These are phyloP conservation scores for Pseudochromis fuscus DNA, from an alignment of 2,797 vertebrate species.

Conservation along the genomic window DNA sequence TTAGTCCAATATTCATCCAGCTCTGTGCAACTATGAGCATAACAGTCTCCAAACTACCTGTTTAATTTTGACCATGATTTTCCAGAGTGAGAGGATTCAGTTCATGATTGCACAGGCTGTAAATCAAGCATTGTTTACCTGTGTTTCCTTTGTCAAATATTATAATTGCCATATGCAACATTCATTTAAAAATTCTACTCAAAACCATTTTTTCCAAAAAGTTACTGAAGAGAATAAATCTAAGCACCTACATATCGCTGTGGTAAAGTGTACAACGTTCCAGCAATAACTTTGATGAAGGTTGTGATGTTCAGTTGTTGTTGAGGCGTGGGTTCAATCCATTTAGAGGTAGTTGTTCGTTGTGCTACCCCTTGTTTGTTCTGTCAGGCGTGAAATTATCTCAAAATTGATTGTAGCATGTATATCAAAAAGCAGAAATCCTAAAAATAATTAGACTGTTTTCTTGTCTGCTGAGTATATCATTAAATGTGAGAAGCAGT, in stretches of 20 bases:
- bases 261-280: neutral
- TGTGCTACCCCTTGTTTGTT: neutral
- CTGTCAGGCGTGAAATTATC: neutral
- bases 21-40: too few species aligned
- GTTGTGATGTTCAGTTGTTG: neutral
- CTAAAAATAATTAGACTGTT: slow-evolving; percentile 14
- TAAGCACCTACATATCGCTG: neutral
- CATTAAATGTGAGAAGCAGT: slow-evolving; percentile 25
- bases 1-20: too few species aligned
- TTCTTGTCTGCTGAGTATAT: slow-evolving; percentile 10
- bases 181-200: neutral
- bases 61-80: neutral
- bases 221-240: neutral
- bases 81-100: neutral
- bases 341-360: neutral
- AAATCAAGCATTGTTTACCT: neutral
- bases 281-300: neutral
- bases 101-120: neutral
- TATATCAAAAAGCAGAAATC: slow-evolving; percentile 6
- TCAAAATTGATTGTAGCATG: slow-evolving; percentile 14
- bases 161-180: neutral
- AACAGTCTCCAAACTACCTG: neutral
- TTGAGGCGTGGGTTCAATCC: neutral
- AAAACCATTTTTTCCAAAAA: too few species aligned
- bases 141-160: neutral